Base-by-base conservation (phyloP, 1,140 invertebrate species). In the Thaumatotibia leucotreta region DNA sequence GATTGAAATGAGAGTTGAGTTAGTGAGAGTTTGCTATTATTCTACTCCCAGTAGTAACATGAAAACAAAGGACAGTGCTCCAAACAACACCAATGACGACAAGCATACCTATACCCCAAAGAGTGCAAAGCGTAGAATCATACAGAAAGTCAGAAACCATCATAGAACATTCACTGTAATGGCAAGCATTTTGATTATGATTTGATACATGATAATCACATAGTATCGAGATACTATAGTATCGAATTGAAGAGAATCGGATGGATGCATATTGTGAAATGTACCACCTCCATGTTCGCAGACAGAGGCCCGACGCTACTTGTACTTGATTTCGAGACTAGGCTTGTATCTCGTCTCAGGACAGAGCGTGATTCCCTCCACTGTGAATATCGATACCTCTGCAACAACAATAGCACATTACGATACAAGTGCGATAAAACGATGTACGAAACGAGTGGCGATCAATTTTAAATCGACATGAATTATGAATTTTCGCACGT, bases 361-460 rank as follows among this genome's bases (percentile, higher is more conserved):
- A 82, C 95, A 93, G 75, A 97, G 87, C 83, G 93, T 93, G 63
- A 97, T 93, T 74, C 97, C 97, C 91, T 98, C 96, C 83, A 98
- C 96, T 77, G 95, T 97, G 92, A 97, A 98, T 92, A 98, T 97
- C 77, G 97, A 98, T 79, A 96, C 94, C 92, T 97, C 97, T 98
- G 94, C 54, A 95, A 94, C 83, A 89, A 88, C 32, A 69, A n/a
- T n/a, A n/a, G n/a, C n/a, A n/a, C n/a, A n/a, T n/a, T n/a, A n/a
- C n/a, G n/a, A n/a, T n/a, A n/a, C n/a, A n/a, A n/a, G n/a, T n/a
- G n/a, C n/a, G n/a, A n/a, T n/a, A n/a, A n/a, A n/a, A n/a, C n/a
- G n/a, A n/a, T n/a, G n/a, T n/a, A n/a, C n/a, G n/a, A n/a, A n/a
- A n/a, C n/a, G n/a, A n/a, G n/a, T n/a, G n/a, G n/a, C n/a, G n/a